Conservation (phyloP, 92 coral and sea anemone genomes). For the Bergia sp. region DNA sequence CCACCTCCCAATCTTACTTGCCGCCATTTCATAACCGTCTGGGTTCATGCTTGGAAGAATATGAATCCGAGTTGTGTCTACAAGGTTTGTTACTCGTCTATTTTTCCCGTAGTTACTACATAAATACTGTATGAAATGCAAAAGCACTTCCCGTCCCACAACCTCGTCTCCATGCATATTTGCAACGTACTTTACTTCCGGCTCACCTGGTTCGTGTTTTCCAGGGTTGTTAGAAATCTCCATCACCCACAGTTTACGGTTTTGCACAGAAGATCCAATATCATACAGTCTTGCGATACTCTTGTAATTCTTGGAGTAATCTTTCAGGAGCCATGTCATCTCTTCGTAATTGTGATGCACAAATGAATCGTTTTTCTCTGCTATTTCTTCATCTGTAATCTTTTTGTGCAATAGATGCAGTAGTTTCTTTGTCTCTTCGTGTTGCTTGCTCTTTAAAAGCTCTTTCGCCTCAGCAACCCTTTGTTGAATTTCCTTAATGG, state of each 20-base stretch:
- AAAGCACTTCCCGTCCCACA: conserved; percentile 81
- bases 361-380: conserved; percentile 70
- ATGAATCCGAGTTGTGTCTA: conserved; percentile 87
- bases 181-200: conserved; percentile 88
- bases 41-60: conserved; percentile 97
- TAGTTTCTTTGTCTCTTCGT: conserved; percentile 34
- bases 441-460: conserved; percentile 40
- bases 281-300: conserved; percentile 80
- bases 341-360: conserved; percentile 96
- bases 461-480: conserved; percentile 54
- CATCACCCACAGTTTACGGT: conserved; percentile 97
- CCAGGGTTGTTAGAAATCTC: conserved; percentile 91
- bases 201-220: conserved; percentile 78
- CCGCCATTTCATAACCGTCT: conserved; percentile 96
- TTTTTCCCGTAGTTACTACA: conserved; percentile 80
- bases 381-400: conserved; percentile 48
- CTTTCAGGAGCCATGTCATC: conserved; percentile 96
- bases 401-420: conserved; percentile 41
- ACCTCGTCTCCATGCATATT: conserved; percentile 97
- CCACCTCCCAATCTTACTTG: conserved; percentile 55
- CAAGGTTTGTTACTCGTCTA: conserved; percentile 64
- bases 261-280: conserved; percentile 91
- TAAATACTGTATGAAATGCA: conserved; percentile 83
- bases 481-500: conserved; percentile 60
- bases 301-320: conserved; percentile 75